These are phyloP conservation scores for Cyphomyrus discorhynchus DNA, from an alignment of 2,113 vertebrate genomes.

Conservation along the genomic window DNA sequence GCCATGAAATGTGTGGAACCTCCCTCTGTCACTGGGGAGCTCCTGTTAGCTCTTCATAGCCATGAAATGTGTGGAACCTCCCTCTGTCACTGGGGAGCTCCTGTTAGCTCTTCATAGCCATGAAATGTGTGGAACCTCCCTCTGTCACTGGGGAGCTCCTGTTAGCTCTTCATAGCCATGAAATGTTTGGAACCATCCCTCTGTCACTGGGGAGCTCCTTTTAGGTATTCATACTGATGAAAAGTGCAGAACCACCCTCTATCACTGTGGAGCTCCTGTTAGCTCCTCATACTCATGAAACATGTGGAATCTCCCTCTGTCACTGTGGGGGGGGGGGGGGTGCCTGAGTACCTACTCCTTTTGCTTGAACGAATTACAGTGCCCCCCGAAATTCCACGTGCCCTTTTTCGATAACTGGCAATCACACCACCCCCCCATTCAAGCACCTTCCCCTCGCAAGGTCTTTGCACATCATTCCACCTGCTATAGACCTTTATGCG, in stretches of 20 bases:
- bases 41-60: not conserved
- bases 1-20: too few relatives aligned
- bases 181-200: not conserved
- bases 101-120: not conserved
- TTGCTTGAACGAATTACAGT: not conserved
- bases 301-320: not conserved
- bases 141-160: not conserved
- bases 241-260: not conserved
- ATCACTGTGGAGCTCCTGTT: not conserved
- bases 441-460: not conserved
- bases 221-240: not conserved
- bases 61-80: not conserved
- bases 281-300: not conserved
- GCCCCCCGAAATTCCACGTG: not conserved
- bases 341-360: not conserved
- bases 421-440: not conserved
- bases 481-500: not conserved
- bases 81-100: not conserved
- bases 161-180: not conserved
- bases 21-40: not conserved
- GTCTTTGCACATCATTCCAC: not conserved
- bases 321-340: not conserved
- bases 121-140: too few relatives aligned
- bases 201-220: not conserved
- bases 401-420: not conserved